phyloP scores from a whole-genome alignment of 2,888 invertebrate species.

The Archips xylosteana region DNA sequence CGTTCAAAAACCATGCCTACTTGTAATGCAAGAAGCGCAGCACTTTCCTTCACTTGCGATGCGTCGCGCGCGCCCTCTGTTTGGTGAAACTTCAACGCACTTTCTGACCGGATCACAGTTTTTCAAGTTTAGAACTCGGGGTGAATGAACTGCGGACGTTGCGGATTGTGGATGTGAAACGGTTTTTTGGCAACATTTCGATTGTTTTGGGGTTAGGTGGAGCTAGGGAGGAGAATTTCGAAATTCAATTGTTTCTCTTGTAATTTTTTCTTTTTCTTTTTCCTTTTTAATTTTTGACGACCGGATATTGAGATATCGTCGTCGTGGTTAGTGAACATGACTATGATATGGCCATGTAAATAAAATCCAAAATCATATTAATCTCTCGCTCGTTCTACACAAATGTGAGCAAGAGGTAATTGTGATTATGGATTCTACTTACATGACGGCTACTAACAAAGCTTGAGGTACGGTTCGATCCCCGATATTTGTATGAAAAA shows the following conservation, averaged over 20 bases:
- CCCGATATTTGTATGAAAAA: no score
- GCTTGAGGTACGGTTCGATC: no score
- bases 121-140: constrained; percentile 43
- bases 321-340: no score
- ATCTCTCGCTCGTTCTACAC: no score
- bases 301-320: no score
- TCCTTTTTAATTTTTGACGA: no score
- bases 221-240: background rate
- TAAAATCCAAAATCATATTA: no score
- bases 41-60: constrained; percentile 49
- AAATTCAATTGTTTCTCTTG: background rate
- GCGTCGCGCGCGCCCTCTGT: constrained; percentile 65
- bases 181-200: constrained; percentile 8
- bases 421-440: no score
- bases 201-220: background rate
- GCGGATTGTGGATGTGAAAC: constrained; percentile 4
- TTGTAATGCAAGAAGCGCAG: constrained; percentile 39
- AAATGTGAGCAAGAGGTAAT: no score
- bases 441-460: no score
- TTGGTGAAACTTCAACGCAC: constrained; percentile 75
- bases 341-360: no score
- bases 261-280: no score
- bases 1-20: constrained; percentile 37
- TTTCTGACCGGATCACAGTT: constrained; percentile 78
- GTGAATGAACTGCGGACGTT: constrained; percentile 49